Evolutionary conservation across 2,888 invertebrate genomes (phyloP).

Genomic region (Drosophila quinaria): DNA sequence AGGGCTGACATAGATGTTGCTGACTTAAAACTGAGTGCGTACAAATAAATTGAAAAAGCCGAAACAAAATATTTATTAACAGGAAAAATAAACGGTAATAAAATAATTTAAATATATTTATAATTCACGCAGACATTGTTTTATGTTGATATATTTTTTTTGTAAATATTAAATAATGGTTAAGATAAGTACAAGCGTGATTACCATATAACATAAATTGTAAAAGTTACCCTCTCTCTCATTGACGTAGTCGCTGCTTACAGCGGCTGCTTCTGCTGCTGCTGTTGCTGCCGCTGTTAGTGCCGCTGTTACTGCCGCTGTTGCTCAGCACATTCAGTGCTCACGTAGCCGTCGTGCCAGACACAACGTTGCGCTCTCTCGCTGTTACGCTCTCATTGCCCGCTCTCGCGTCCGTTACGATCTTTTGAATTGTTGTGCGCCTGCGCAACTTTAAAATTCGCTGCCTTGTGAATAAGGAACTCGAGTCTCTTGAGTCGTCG

Average conservation of each 20-base stretch:
- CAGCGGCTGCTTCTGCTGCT: slow-evolving; percentile 6
- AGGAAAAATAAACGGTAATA: too few relatives aligned
- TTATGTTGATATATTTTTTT: background rate
- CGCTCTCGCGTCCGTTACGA: slow-evolving; percentile 16
- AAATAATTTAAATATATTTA: too few relatives aligned
- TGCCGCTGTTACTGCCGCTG: slow-evolving; percentile 6
- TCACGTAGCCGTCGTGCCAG: slow-evolving; percentile 43
- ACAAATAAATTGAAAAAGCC: too few relatives aligned
- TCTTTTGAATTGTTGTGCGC: slow-evolving; percentile 45
- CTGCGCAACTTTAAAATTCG: slow-evolving; percentile 43
- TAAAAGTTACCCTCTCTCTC: slow-evolving; percentile 32
- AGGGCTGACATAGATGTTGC: slow-evolving; percentile 2
- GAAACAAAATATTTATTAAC: too few relatives aligned
- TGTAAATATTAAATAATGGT: background rate
- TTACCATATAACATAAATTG: background rate
- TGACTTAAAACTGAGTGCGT: background rate
- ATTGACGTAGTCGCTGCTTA: slow-evolving; percentile 4
- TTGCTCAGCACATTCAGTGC: slow-evolving; percentile 40
- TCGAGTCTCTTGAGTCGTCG: slow-evolving; percentile 19
- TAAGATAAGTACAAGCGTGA: background rate
- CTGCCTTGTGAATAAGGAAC: slow-evolving; percentile 25
- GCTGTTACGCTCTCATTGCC: background rate
- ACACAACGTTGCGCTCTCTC: slow-evolving; percentile 37
- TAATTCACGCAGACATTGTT: background rate
- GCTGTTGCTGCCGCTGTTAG: background rate